These are phyloP conservation scores for Gouania willdenowi DNA, from an alignment of 2,797 vertebrate genomes.

Conservation along the genomic window DNA sequence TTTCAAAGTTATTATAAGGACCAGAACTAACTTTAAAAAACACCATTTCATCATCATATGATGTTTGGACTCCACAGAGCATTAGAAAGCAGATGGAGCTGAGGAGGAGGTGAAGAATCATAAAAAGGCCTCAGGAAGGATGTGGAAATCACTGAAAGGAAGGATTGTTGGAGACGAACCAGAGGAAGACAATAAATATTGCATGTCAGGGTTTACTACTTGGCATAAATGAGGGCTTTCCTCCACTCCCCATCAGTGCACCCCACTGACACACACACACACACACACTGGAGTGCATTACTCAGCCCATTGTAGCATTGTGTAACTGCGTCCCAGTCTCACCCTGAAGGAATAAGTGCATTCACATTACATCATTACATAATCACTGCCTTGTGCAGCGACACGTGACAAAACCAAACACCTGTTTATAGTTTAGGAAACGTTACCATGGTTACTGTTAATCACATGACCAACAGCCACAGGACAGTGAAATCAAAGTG, in stretches of 20 bases:
- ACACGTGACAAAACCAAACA: no score
- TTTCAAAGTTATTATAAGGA: no score
- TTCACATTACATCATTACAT: no score
- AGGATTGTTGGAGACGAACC: not conserved
- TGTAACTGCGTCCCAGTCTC: conserved; percentile 28
- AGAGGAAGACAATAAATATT: conserved; percentile 53
- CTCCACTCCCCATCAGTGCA: conserved; percentile 21
- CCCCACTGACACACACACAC: conserved; percentile 31
- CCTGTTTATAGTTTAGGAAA: no score
- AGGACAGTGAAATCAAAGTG: no score
- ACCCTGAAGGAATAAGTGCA: no score
- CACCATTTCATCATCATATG: no score
- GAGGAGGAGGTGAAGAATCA: conserved; percentile 9
- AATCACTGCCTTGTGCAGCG: no score
- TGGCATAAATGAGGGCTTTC: conserved; percentile 45
- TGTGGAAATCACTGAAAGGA: not conserved
- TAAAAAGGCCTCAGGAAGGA: not conserved
- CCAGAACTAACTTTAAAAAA: no score
- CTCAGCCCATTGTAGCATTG: conserved; percentile 11
- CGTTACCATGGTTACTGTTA: no score
- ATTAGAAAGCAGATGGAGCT: not conserved
- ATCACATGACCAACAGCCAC: no score
- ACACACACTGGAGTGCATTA: not conserved
- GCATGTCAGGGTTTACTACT: conserved; percentile 53
- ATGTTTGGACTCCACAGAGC: no score